Base-by-base conservation (phyloP, 2,113 vertebrate genomes). In the Orthonyx spaldingii region DNA sequence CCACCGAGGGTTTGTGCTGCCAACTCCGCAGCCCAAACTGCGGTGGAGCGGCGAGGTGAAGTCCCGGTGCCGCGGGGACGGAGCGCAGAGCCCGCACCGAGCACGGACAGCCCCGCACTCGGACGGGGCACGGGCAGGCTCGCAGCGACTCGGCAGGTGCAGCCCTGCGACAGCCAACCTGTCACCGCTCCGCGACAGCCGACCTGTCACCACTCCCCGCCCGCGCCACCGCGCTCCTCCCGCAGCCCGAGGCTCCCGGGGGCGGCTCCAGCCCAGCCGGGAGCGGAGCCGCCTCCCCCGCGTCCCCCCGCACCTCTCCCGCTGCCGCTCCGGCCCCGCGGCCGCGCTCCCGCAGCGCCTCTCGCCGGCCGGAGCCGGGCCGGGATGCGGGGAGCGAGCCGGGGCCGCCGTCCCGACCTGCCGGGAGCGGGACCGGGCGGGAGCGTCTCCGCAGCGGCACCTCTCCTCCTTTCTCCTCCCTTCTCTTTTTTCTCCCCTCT, bases 321-420 rank as follows among this genome's bases (percentile, higher is more conserved):
- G 78, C 52, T 26, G 74, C 57, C 10, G 64, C 16, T 17, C 52
- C 6, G 26, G 30, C 35, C 41, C 42, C 42, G 9, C 46, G 10
- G 69, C 61, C 19, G 74, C 75, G 84, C 74, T 53, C 85, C 63
- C 42, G 63, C 86, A 84, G 88, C 87, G 66, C 90, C 84, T 49
- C 88, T 37, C 63, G 4, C 69, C 27, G 87, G 50, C 35, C 5
- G 75, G 39, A 77, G 5, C 14, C 2, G 56, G 30, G 13, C 18
- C 7, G 35, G 57, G 66, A 27, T 44, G 9, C 15, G n/a, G 61
- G 13, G 21, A 13, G 21, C 52, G 33, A 52, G 14, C n/a, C 6
- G 27, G 44, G 11, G 28, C 28, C 9, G 26, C 22, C 27, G 82
- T 47, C 71, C 86, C 60, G 47, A 47, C 11, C 39, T 19, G 41